A percentile compares a stretch with the other conserved stretches of the same genome.
phyloP scores from a whole-genome alignment of 2,113 vertebrate genomes.

The Pseudonaja textilis region DNA sequence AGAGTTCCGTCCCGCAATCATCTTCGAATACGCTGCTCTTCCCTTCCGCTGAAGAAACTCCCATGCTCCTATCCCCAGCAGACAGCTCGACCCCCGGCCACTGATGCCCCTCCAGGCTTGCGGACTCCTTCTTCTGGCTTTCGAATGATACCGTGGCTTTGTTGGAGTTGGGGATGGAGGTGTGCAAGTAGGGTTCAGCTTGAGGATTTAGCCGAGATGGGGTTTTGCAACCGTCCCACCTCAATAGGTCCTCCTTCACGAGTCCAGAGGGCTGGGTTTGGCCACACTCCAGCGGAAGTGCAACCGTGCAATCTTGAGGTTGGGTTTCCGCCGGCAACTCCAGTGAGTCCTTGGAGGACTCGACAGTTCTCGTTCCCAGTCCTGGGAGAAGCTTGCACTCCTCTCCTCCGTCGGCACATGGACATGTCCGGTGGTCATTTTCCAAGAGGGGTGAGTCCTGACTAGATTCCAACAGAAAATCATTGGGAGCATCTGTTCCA shows the following conservation, averaged over 20 bases:
- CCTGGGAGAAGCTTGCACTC: rapidly evolving
- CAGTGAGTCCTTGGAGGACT: rapidly evolving
- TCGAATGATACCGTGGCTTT: rapidly evolving
- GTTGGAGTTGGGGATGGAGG: rapidly evolving
- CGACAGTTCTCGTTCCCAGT: rapidly evolving
- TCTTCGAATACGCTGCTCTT: not conserved
- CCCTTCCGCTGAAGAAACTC: not conserved
- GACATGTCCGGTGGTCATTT: not conserved
- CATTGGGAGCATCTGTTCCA: rapidly evolving
- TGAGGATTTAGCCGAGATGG: rapidly evolving
- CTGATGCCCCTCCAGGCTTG: rapidly evolving
- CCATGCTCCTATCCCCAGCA: rapidly evolving
- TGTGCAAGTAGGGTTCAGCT: rapidly evolving
- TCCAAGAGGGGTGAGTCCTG: rapidly evolving
- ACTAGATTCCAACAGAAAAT: rapidly evolving
- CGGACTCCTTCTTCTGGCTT: not conserved
- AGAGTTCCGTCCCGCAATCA: slow-evolving; percentile 46
- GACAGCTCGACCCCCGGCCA: not conserved
- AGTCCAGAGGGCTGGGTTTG: not conserved
- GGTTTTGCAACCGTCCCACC: rapidly evolving
- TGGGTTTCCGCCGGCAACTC: rapidly evolving
- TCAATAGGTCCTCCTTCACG: rapidly evolving
- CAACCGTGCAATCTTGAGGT: rapidly evolving
- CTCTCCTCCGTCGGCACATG: not conserved
- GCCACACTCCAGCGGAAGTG: rapidly evolving